A percentile compares a stretch with the other conserved stretches of the same genome.
Evolutionary conservation across 2,113 vertebrate species (phyloP).

Genomic region (Panurus biarmicus): DNA sequence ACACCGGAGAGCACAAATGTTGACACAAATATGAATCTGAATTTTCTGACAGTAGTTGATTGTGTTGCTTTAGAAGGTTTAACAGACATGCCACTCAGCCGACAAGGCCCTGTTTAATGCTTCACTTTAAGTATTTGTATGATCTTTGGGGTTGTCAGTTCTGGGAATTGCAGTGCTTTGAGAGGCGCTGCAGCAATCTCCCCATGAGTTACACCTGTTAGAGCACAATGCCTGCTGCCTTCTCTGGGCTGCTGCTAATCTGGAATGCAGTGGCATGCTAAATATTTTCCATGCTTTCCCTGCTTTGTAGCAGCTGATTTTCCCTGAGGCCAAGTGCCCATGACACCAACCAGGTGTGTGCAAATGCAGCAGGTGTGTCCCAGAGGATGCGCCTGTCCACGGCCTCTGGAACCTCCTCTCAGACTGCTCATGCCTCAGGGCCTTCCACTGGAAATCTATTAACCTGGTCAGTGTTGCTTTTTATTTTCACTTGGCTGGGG

Average conservation of each 20-base stretch:
- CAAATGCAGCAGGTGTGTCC: not conserved
- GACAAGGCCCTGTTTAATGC: constrained; percentile 37
- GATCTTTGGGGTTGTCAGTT: constrained; percentile 35
- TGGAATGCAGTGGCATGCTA: not conserved
- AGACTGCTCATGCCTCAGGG: not conserved
- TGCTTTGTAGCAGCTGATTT: not conserved
- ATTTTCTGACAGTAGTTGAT: constrained; percentile 52
- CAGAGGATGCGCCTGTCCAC: not conserved
- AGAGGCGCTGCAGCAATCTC: not conserved
- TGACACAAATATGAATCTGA: constrained; percentile 63
- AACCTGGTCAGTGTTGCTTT: not conserved
- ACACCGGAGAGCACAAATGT: constrained; percentile 45
- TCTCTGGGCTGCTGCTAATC: not conserved
- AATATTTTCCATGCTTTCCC: not conserved
- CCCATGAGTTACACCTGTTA: not conserved
- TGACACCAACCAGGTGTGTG: not conserved
- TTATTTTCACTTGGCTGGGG: not conserved
- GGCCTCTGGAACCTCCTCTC: not conserved
- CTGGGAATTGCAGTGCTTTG: constrained; percentile 24
- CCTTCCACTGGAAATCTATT: not conserved
- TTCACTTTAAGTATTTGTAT: constrained; percentile 40
- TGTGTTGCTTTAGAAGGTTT: constrained; percentile 54
- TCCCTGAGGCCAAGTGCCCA: not conserved
- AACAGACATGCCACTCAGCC: constrained; percentile 59
- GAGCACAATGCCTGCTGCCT: not conserved